phyloP scores from a whole-genome alignment of 2,888 invertebrate species.

The Himalopsyche japonica region DNA sequence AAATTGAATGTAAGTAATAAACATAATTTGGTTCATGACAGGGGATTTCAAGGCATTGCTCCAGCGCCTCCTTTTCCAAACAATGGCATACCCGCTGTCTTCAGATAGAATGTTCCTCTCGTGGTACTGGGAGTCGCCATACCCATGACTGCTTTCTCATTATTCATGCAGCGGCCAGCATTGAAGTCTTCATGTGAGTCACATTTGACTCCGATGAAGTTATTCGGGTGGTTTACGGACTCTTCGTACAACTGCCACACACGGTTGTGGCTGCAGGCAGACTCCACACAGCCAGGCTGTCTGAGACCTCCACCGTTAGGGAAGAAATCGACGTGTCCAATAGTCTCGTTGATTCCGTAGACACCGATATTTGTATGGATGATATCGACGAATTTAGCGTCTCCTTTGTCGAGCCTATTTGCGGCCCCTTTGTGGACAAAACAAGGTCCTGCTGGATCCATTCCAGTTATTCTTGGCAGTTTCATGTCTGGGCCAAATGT shows the following conservation, averaged over 20 bases:
- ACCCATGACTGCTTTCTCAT: constrained; percentile 21
- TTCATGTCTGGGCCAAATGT: constrained; percentile 2
- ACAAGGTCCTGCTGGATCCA: constrained; percentile 58
- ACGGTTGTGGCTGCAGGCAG: constrained; percentile 38
- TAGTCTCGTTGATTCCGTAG: constrained; percentile 49
- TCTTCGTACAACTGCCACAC: constrained; percentile 21
- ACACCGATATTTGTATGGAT: constrained; percentile 59
- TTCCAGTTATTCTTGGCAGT: constrained; percentile 45
- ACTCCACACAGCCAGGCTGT: constrained; percentile 54
- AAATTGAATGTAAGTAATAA: too few species aligned
- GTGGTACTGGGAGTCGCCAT: not conserved
- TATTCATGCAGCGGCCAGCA: not conserved
- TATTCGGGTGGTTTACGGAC: constrained; percentile 12
- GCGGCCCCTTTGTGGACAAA: constrained; percentile 47
- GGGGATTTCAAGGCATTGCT: not conserved
- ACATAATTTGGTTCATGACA: too few species aligned
- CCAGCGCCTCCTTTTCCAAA: constrained; percentile 23
- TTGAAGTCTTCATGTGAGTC: constrained; percentile 4
- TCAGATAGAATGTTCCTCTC: constrained; percentile 24
- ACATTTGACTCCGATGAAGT: constrained; percentile 26
- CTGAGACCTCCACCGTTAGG: constrained; percentile 57
- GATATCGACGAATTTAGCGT: constrained; percentile 57
- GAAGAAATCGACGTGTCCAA: constrained; percentile 59
- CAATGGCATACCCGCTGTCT: constrained; percentile 4
- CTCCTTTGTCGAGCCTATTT: constrained; percentile 49